phyloP scores from a whole-genome alignment of 1,140 invertebrate species.

The Linepithema humile region DNA sequence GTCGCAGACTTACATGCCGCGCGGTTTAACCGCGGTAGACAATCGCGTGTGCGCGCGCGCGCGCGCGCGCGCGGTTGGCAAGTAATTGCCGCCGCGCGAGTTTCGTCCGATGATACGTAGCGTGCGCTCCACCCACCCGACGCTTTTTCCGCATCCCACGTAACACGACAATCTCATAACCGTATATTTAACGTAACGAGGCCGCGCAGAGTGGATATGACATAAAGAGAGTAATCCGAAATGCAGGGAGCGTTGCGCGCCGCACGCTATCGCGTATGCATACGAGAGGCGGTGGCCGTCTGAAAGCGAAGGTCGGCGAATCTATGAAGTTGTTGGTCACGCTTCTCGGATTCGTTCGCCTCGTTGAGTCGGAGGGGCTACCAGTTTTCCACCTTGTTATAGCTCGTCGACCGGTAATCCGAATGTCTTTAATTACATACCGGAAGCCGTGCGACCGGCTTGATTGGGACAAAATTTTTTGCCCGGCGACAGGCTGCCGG shows the following conservation, averaged over 20 bases:
- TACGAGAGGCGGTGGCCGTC: conserved; percentile 29
- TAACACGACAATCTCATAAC: conserved; percentile 47
- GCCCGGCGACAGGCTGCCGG: not conserved
- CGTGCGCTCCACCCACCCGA: conserved; percentile 31
- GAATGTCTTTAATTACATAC: conserved; percentile 73
- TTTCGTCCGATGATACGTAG: conserved; percentile 52
- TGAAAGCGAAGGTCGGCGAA: conserved; percentile 65
- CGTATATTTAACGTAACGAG: conserved; percentile 51
- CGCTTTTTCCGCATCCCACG: conserved; percentile 44
- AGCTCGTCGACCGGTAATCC: conserved; percentile 65
- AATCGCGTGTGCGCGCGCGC: conserved; percentile 47
- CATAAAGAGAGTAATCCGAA: conserved; percentile 55
- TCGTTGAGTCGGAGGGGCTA: conserved; percentile 65
- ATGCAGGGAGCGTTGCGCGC: conserved; percentile 40
- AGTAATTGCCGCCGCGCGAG: conserved; percentile 39
- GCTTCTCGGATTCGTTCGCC: conserved; percentile 76
- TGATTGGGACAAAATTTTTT: conserved; percentile 71
- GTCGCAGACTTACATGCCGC: conserved; percentile 60
- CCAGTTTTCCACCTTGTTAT: conserved; percentile 68
- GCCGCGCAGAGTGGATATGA: conserved; percentile 44
- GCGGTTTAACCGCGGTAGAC: conserved; percentile 68
- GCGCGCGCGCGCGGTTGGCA: conserved; percentile 10
- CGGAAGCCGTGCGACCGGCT: conserved; percentile 62
- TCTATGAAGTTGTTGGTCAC: conserved; percentile 82
- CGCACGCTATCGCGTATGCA: conserved; percentile 59